These are phyloP conservation scores for Caiman crocodilus DNA, from an alignment of 2,797 vertebrate species.

Conservation along the genomic window DNA sequence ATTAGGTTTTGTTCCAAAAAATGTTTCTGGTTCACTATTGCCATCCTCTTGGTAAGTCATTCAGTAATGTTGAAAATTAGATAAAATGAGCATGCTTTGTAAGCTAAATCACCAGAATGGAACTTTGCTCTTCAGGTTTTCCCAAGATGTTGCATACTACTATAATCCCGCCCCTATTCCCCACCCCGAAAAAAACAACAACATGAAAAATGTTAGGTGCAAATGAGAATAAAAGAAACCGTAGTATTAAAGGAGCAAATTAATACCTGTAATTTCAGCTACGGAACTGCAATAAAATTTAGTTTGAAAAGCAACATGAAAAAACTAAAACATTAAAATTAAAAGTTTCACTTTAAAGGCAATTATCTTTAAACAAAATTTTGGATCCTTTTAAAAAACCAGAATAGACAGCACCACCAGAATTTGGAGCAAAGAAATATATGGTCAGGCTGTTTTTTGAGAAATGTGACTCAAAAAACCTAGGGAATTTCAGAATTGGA, in stretches of 20 bases:
- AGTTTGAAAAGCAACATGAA: background rate
- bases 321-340: background rate
- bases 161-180: background rate
- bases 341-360: background rate
- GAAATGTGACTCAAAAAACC: no score
- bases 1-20: slow-evolving; percentile 64
- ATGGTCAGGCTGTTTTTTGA: background rate
- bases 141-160: background rate
- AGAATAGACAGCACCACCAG: background rate
- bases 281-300: background rate
- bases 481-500: no score
- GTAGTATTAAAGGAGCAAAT: rapidly evolving
- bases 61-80: slow-evolving; percentile 62
- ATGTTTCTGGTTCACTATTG: slow-evolving; percentile 66
- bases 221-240: background rate
- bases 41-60: slow-evolving; percentile 61
- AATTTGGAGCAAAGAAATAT: background rate
- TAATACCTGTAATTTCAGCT: rapidly evolving
- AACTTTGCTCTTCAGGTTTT: background rate
- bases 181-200: background rate
- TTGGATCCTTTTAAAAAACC: rapidly evolving
- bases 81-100: slow-evolving; percentile 32
- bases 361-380: background rate
- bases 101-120: background rate
- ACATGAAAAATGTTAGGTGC: background rate